A percentile compares a stretch with the other conserved stretches of the same genome.
phyloP scores from a whole-genome alignment of 2,113 vertebrate species.

The Limnothrissa miodon region DNA sequence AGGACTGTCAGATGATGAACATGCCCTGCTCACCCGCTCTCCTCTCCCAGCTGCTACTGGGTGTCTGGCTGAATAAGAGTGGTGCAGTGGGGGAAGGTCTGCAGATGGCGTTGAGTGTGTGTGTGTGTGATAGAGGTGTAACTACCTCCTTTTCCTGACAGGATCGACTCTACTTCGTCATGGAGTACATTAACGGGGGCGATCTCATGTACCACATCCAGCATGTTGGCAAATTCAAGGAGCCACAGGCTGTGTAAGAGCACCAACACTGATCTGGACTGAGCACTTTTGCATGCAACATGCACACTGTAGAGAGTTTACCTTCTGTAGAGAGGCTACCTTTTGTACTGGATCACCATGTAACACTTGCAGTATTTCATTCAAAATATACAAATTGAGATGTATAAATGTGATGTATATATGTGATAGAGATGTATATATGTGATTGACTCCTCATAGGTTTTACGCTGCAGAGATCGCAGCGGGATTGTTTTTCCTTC shows the following conservation, averaged over 20 bases:
- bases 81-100: background rate
- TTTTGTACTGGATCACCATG: too few relatives aligned
- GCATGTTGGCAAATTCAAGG: constrained; percentile 97
- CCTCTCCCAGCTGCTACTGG: background rate
- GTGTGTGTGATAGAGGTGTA: background rate
- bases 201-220: constrained; percentile 99
- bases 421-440: too few relatives aligned
- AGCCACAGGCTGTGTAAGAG: constrained; percentile 97
- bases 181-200: constrained; percentile 98
- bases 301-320: background rate
- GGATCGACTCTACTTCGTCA: constrained; percentile 98
- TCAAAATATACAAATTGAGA: too few relatives aligned
- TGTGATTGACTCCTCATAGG: constrained; percentile 54
- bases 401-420: too few relatives aligned
- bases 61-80: background rate
- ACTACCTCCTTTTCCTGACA: constrained; percentile 52
- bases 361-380: too few relatives aligned
- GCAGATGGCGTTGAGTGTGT: background rate
- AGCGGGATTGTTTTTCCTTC: constrained; percentile 93
- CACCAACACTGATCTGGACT: background rate
- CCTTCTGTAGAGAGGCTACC: too few relatives aligned
- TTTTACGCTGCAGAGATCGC: constrained; percentile 98
- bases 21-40: background rate
- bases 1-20: background rate
- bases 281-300: background rate